Conservation (phyloP, 2,888 invertebrate species). For the Alentia gelatinosa region DNA sequence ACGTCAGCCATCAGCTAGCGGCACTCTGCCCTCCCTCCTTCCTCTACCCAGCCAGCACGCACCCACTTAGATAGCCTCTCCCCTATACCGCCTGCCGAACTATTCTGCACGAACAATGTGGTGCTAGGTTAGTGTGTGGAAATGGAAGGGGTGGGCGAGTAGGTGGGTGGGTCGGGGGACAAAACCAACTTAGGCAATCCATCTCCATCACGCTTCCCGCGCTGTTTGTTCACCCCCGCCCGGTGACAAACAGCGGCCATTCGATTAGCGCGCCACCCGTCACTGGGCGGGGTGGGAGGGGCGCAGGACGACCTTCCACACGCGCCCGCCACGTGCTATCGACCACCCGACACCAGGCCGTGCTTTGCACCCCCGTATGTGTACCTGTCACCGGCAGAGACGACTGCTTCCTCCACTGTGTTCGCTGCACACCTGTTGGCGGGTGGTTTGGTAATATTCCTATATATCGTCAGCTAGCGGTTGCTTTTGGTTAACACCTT, state of each 20-base stretch:
- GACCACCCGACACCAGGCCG: too few species aligned
- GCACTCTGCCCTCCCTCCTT: background rate
- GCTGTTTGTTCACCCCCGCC: background rate
- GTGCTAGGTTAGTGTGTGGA: too few species aligned
- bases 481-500: too few species aligned
- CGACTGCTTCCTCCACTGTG: too few species aligned
- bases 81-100: background rate
- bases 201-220: background rate
- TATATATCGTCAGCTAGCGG: too few species aligned
- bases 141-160: too few species aligned
- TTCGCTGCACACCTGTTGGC: too few species aligned
- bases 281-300: background rate
- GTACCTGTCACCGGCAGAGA: too few species aligned
- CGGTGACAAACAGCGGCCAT: background rate
- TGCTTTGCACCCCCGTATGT: too few species aligned
- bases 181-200: background rate
- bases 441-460: too few species aligned
- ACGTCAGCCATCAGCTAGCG: too few species aligned
- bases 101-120: background rate
- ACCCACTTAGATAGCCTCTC: background rate
- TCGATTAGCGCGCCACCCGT: background rate
- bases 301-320: background rate
- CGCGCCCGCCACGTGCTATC: background rate
- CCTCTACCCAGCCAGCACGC: background rate
- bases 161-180: background rate